These are phyloP conservation scores for Ceratitis capitata DNA, from an alignment of 1,140 invertebrate genomes.

Conservation along the genomic window DNA sequence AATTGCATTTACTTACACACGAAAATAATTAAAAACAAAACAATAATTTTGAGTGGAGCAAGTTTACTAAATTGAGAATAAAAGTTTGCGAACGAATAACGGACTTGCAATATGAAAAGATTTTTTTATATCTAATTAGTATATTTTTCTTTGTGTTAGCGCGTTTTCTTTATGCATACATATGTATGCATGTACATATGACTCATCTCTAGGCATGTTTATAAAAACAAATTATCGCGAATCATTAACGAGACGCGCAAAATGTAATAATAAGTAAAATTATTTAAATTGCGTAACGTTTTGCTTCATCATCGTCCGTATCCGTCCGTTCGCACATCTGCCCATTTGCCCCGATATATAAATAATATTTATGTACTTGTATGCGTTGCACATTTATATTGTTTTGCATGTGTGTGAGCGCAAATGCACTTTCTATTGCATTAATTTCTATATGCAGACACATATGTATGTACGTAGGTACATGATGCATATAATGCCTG, in stretches of 20 bases:
- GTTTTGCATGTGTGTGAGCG: background rate
- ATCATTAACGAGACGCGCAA: background rate
- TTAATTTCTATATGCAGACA: conserved; percentile 7
- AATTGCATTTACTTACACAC: too few relatives aligned
- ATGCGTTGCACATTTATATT: background rate
- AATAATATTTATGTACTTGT: background rate
- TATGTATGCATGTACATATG: background rate
- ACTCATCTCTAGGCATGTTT: background rate
- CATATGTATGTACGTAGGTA: background rate
- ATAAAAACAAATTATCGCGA: background rate
- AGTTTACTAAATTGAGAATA: too few relatives aligned
- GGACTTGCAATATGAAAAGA: too few relatives aligned
- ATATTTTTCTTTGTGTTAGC: too few relatives aligned
- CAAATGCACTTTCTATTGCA: conserved; percentile 4
- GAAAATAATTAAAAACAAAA: too few relatives aligned
- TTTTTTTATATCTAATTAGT: too few relatives aligned
- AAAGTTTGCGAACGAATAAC: too few relatives aligned
- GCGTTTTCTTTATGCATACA: too few relatives aligned
- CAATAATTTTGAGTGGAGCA: too few relatives aligned
- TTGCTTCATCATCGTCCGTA: background rate
- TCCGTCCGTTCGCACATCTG: background rate
- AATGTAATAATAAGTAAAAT: background rate
- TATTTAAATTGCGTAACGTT: conserved; percentile 26
- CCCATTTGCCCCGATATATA: background rate
- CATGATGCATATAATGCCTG: background rate